Evolutionary conservation across 1,140 invertebrate species (phyloP).

Genomic region (Calosoma granatense): DNA sequence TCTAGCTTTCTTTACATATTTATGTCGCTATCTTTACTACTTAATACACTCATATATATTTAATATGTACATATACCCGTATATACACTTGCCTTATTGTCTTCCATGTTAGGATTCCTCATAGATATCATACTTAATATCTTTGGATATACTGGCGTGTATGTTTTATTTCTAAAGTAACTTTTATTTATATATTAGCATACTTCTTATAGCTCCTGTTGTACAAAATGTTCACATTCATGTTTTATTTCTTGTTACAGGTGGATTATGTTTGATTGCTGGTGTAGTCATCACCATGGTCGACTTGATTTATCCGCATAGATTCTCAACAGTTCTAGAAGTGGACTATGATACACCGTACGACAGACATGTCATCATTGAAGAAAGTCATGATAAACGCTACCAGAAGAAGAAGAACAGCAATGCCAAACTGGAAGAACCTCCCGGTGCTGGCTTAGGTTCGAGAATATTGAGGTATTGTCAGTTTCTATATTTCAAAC

Average conservation of each 20-base stretch:
- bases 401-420: slow-evolving; percentile 48
- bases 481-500: slow-evolving; percentile 15
- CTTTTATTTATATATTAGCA: too few species aligned
- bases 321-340: slow-evolving; percentile 85
- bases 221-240: too few species aligned
- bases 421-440: slow-evolving; percentile 49
- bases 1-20: neutral
- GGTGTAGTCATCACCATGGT: slow-evolving; percentile 70
- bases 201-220: too few species aligned
- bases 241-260: too few species aligned
- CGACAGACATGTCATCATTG: slow-evolving; percentile 82
- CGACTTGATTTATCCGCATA: slow-evolving; percentile 79
- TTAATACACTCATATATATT: too few species aligned
- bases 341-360: slow-evolving; percentile 92
- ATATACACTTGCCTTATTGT: too few species aligned
- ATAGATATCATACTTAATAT: too few species aligned
- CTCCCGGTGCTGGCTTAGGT: slow-evolving; percentile 42
- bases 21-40: too few species aligned
- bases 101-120: too few species aligned
- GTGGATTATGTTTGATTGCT: slow-evolving; percentile 58
- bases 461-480: slow-evolving; percentile 47
- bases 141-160: too few species aligned
- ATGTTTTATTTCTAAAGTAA: too few species aligned
- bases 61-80: too few species aligned
- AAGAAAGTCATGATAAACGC: slow-evolving; percentile 73